Percentiles rank a stretch among this genome's conserved stretches.
Evolutionary conservation across 2,888 invertebrate species (phyloP).

Genomic region (Ptychoptera contaminata): DNA sequence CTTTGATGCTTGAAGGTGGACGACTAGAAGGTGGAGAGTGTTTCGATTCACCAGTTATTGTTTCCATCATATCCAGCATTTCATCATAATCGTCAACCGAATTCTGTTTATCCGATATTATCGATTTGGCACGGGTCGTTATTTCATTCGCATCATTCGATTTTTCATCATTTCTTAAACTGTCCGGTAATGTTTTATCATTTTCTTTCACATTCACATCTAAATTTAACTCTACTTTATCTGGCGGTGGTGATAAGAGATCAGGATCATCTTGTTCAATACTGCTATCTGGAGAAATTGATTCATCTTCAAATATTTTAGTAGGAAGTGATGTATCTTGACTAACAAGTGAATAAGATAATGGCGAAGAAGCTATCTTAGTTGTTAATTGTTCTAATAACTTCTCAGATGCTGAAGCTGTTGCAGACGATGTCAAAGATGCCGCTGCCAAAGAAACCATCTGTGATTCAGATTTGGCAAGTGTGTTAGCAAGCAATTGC

Average conservation of each 20-base stretch:
- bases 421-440: conserved; percentile 30
- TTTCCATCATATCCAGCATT: conserved; percentile 52
- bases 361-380: conserved; percentile 35
- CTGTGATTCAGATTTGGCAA: background rate
- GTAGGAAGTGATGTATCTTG: conserved; percentile 45
- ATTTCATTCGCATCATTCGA: conserved; percentile 9
- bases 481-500: conserved; percentile 3
- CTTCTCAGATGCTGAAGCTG: conserved; percentile 28
- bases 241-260: conserved; percentile 5
- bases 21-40: conserved; percentile 13
- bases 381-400: conserved; percentile 34
- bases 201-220: background rate
- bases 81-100: conserved; percentile 35
- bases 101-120: conserved; percentile 12
- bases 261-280: conserved; percentile 27
- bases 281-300: conserved; percentile 40
- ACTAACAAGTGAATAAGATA: conserved; percentile 39
- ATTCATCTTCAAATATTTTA: conserved; percentile 52
- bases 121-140: conserved; percentile 14
- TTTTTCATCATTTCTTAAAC: too few species aligned
- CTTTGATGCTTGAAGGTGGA: background rate
- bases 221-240: conserved; percentile 5
- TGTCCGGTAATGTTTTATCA: background rate
- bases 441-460: conserved; percentile 10
- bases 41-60: conserved; percentile 37